Base-by-base conservation (phyloP, 2,888 invertebrate genomes). In the Conistra vaccinii region DNA sequence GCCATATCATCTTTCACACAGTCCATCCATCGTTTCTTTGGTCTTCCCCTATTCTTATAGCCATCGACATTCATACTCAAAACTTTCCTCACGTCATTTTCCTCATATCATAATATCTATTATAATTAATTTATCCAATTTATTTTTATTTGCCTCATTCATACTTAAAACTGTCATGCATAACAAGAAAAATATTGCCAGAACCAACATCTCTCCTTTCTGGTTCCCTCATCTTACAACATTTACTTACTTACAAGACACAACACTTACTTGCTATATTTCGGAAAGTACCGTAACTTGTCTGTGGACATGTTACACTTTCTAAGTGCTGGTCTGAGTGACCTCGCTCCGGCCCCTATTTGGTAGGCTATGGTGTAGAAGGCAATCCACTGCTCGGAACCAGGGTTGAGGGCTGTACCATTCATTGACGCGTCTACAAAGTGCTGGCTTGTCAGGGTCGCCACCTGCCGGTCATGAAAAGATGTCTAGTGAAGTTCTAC, bases 341-440 rank as follows among this genome's bases (percentile, higher is more conserved):
- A 76, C 3, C 78, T 85, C 0, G 92, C 91, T 0, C 87, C 87
- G 0, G 90, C 87, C 0, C 83, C 83, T 3, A 95, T 87, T 42
- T 89, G 83, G 39, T 91, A 88, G 14, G 79, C 85, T 0, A 71
- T 55, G 1, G 85, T 74, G 58, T 69, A 70, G 84, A 91, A 92
- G 0, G 87, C 83, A 3, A 90, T 73, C 94, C 94, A 94, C 6
- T 90, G 87, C 81, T 95, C 95, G 2, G 76, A 75, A 5, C 93
- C 92, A 0, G 93, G 93, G 14, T 90, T 91, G 5, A 95, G 76
- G 0, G 94, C 89, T 0, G 93, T 93, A 0, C 95, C 95, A 66
- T 95, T 95, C 6, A 88, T 83, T 0, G 89, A 65, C 0, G 89
- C 73, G 57, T 95, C 95, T 0, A 93, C 90, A 74, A 89, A 95